These are phyloP conservation scores for Chaetodon trifasciatus DNA, from an alignment of 2,797 vertebrate species.

Conservation along the genomic window DNA sequence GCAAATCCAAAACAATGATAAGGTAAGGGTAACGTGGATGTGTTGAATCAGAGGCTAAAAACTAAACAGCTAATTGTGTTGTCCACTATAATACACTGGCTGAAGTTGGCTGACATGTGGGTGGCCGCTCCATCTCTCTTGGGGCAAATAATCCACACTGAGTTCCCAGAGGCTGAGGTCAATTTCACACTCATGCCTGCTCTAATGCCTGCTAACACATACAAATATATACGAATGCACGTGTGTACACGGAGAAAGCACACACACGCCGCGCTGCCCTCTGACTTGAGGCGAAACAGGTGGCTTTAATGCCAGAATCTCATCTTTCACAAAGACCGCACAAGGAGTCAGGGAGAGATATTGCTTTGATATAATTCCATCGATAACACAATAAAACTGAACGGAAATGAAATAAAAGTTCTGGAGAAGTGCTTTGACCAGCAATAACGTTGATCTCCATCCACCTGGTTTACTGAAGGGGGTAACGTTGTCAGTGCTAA, in stretches of 20 bases:
- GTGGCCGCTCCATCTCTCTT: constrained; percentile 64
- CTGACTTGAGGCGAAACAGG: constrained; percentile 77
- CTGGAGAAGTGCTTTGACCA: constrained; percentile 64
- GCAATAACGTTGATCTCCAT: constrained; percentile 72
- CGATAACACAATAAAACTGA: constrained; percentile 76
- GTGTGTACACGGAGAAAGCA: constrained; percentile 20
- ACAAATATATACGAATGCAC: constrained; percentile 41
- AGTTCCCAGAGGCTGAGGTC: constrained; percentile 68
- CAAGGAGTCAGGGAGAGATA: constrained; percentile 67
- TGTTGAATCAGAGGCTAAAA: constrained; percentile 29
- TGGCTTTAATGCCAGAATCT: constrained; percentile 78
- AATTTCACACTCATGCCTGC: constrained; percentile 79
- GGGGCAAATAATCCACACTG: constrained; percentile 74
- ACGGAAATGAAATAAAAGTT: constrained; percentile 74
- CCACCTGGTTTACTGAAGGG: constrained; percentile 59
- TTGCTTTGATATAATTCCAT: constrained; percentile 77
- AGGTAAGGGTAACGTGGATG: constrained; percentile 25
- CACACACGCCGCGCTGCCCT: constrained; percentile 2
- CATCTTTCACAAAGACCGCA: constrained; percentile 76
- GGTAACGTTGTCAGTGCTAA: constrained; percentile 65
- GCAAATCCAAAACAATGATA: constrained; percentile 26
- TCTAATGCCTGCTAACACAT: constrained; percentile 67
- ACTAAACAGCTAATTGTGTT: constrained; percentile 51
- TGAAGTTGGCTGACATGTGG: constrained; percentile 62
- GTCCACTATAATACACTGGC: constrained; percentile 40